Evolutionary conservation across 2,888 invertebrate species (phyloP), one percentile per base, ranked within the genome.

Genomic region (Icerya purchasi): DNA sequence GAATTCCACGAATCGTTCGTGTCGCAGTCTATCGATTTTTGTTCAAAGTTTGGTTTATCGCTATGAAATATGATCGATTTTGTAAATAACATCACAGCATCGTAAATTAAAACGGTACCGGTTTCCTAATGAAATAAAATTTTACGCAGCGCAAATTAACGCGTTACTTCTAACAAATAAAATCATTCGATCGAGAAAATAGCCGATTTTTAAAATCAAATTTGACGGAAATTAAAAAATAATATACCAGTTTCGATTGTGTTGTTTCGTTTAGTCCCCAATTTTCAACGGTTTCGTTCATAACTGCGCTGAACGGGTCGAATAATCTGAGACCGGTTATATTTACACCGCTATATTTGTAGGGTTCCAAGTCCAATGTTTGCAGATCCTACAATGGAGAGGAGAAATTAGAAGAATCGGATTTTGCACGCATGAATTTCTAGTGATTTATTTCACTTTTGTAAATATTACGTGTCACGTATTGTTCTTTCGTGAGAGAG

Each of bases 181-280:
- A n/a, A n/a, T n/a, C n/a, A n/a, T n/a, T n/a, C n/a, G n/a, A n/a
- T n/a, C n/a, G n/a, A n/a, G n/a, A n/a, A n/a, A n/a, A n/a, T n/a
- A n/a, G n/a, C n/a, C n/a, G n/a, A n/a, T n/a, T n/a, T n/a, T n/a
- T n/a, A n/a, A n/a, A n/a, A n/a, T n/a, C n/a, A n/a, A n/a, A n/a
- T n/a, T n/a, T n/a, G n/a, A n/a, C n/a, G n/a, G n/a, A n/a, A n/a
- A n/a, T n/a, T n/a, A n/a, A n/a, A 36, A 36, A 36, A 36, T 36
- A 36, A 36, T 14, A 14, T 36, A 36, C 36, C 14, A 36, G 14
- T 36, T 8, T 8, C 14, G 14, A 36, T 36, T 36, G 36, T 36
- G n/a, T n/a, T n/a, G n/a, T n/a, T n/a, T n/a, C 19, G 19, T 53
- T 58, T 54, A 80, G 78, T 61, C 81, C 82, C 88, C 88, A 88